Conservation (phyloP, 2,888 invertebrate genomes). For the Xylota sylvarum region DNA sequence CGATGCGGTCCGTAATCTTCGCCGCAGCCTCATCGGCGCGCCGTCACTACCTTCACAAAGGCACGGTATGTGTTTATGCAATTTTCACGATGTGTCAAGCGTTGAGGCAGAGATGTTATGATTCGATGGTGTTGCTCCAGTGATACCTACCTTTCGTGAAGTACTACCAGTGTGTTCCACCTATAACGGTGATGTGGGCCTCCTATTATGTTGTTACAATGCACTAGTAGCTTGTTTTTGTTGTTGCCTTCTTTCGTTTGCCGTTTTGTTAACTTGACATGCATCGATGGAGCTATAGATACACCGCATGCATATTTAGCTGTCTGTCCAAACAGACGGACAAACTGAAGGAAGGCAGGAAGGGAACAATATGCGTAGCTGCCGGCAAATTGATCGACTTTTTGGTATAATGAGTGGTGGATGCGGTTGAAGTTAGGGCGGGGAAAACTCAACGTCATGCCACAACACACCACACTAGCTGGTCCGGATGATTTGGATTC, state of each 20-base stretch:
- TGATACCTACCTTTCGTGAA: slow-evolving; percentile 40
- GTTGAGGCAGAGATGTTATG: slow-evolving; percentile 73
- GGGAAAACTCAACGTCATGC: background rate
- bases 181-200: slow-evolving; percentile 70
- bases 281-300: slow-evolving; percentile 67
- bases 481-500: slow-evolving; percentile 35
- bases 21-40: slow-evolving; percentile 5
- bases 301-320: slow-evolving; percentile 32
- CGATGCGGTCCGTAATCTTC: slow-evolving; percentile 45
- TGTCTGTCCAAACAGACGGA: slow-evolving; percentile 62
- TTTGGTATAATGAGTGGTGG: slow-evolving; percentile 49
- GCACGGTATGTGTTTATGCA: slow-evolving; percentile 68
- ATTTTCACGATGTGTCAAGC: slow-evolving; percentile 76
- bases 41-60: slow-evolving; percentile 22
- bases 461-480: slow-evolving; percentile 37
- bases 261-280: slow-evolving; percentile 73
- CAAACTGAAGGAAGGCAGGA: slow-evolving; percentile 12
- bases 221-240: slow-evolving; percentile 40
- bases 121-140: slow-evolving; percentile 66
- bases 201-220: slow-evolving; percentile 63
- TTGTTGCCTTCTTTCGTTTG: slow-evolving; percentile 5
- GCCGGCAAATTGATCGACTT: slow-evolving; percentile 75
- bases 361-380: slow-evolving; percentile 55
- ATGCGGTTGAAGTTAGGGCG: slow-evolving; percentile 14
- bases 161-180: slow-evolving; percentile 43